Conservation (phyloP, 2,888 invertebrate species). For the Cataglyphis rosenhaueri region DNA sequence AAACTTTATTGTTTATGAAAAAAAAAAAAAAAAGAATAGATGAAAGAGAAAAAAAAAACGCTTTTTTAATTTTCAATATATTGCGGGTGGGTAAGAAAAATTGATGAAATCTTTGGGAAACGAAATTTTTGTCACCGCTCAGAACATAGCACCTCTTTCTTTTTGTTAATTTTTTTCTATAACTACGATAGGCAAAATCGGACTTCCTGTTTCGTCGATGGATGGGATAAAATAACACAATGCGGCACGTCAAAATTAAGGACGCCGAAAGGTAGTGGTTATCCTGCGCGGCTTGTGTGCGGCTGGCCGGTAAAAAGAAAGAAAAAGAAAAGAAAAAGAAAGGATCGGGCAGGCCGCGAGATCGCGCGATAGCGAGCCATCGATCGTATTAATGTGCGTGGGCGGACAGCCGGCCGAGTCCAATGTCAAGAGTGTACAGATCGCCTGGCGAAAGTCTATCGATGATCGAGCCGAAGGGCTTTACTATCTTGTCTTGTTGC, state of each 20-base stretch:
- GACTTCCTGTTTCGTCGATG: conserved; percentile 45
- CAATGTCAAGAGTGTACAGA: conserved; percentile 42
- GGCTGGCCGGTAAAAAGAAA: not conserved
- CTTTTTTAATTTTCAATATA: not conserved
- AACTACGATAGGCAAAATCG: conserved; percentile 33
- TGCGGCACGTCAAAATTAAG: conserved; percentile 48
- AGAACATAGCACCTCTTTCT: not conserved
- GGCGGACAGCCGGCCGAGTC: conserved; percentile 25
- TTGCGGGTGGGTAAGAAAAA: not conserved
- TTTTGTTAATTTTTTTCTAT: not conserved
- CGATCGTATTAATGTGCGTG: conserved; percentile 45
- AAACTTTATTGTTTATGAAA: not conserved
- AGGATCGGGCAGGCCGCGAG: not conserved
- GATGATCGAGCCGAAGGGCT: conserved; percentile 20
- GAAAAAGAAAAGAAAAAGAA: not conserved
- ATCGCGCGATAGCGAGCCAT: conserved; percentile 41
- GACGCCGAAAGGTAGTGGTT: conserved; percentile 51
- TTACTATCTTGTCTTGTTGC: conserved; percentile 48
- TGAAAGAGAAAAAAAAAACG: not conserved
- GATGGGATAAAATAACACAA: conserved; percentile 52
- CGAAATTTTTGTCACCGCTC: not conserved
- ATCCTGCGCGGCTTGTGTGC: conserved; percentile 29
- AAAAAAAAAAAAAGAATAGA: not conserved
- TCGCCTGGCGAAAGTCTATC: conserved; percentile 44
- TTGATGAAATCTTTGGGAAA: not conserved